phyloP scores from a whole-genome alignment of 1,140 invertebrate genomes.

The Sitobion miscanthi region DNA sequence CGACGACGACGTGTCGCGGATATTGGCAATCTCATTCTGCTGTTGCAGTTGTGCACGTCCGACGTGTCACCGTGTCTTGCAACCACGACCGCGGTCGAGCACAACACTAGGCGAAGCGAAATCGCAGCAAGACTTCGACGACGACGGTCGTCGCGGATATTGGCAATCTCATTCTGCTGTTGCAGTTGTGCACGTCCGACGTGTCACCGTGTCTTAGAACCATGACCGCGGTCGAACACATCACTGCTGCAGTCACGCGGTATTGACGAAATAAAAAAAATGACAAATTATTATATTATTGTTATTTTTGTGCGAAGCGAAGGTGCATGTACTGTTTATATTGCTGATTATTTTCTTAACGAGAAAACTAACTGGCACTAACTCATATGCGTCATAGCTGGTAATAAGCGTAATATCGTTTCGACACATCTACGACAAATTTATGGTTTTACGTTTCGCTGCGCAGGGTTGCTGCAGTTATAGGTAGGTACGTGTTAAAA shows the following conservation, averaged over 20 bases:
- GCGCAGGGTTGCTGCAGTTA: too few relatives aligned
- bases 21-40: neutral
- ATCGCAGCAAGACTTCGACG: neutral
- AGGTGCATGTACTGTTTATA: neutral
- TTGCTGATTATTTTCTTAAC: conserved; percentile 1
- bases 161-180: neutral
- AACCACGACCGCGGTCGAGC: too few relatives aligned
- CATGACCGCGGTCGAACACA: neutral
- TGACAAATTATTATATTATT: neutral
- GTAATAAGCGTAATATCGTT: neutral
- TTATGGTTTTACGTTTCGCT: neutral
- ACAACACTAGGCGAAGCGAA: too few relatives aligned
- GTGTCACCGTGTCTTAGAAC: neutral
- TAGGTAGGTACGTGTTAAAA: too few relatives aligned
- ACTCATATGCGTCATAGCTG: neutral
- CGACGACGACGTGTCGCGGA: neutral
- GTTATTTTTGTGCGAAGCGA: neutral
- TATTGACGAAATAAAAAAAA: neutral
- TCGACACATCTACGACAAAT: neutral
- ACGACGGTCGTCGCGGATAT: neutral
- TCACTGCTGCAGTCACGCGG: neutral
- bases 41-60: too few relatives aligned
- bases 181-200: neutral
- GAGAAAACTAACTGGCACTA: neutral
- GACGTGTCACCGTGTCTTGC: too few relatives aligned